Conservation (phyloP, 2,797 vertebrate species). For the Hydrolagus colliei region DNA sequence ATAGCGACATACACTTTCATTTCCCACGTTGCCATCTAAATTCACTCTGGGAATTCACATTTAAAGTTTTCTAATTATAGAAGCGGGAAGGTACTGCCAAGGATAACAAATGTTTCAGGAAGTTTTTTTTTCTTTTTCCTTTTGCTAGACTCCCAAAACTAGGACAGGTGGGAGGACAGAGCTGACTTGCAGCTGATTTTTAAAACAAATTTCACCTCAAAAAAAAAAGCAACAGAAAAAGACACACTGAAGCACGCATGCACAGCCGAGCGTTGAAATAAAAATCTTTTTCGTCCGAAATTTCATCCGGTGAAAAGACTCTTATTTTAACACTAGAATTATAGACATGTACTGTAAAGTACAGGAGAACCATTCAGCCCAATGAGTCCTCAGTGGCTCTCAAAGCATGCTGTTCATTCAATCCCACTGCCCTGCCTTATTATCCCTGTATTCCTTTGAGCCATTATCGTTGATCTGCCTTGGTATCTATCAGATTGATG, state of each 20-base stretch:
- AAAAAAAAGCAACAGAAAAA: not conserved
- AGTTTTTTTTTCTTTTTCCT: slow-evolving; percentile 44
- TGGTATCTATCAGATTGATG: too few species aligned
- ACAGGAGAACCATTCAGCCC: too few species aligned
- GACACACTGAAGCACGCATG: too few species aligned
- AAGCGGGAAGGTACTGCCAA: slow-evolving; percentile 30
- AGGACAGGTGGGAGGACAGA: slow-evolving; percentile 62
- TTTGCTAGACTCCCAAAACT: slow-evolving; percentile 46
- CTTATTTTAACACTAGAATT: not conserved
- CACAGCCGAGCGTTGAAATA: too few species aligned
- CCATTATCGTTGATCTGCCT: too few species aligned
- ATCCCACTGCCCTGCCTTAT: too few species aligned
- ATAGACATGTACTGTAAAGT: not conserved
- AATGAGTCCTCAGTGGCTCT: too few species aligned
- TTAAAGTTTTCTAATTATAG: slow-evolving; percentile 42
- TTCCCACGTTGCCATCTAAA: slow-evolving; percentile 35
- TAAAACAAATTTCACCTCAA: slow-evolving; percentile 52
- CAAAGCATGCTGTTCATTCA: too few species aligned
- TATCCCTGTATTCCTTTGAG: too few species aligned
- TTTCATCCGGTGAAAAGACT: not conserved
- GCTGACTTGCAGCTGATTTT: slow-evolving; percentile 65
- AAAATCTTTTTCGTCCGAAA: not conserved
- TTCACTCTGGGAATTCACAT: slow-evolving; percentile 39
- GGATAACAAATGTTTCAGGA: slow-evolving; percentile 47
- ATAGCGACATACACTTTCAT: slow-evolving; percentile 36